These are phyloP conservation scores for Crambe crambe DNA, from an alignment of 37 sponge, comb jelly and placozoan species.

Conservation along the genomic window DNA sequence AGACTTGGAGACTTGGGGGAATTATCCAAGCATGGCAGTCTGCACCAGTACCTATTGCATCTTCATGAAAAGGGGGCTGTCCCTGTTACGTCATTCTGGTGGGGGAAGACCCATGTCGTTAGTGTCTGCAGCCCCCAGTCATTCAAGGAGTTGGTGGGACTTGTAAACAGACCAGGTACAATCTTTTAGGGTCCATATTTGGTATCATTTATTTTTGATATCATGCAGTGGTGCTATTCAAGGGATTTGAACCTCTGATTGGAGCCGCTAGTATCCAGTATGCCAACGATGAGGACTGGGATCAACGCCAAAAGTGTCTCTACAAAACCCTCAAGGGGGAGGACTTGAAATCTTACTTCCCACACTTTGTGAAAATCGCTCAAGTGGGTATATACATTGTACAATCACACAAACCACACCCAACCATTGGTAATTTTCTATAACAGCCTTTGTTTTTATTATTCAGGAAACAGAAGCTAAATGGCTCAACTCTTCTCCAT, in stretches of 20 bases:
- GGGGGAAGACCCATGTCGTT: conserved; percentile 63
- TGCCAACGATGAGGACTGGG: conserved; percentile 61
- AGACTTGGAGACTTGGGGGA: conserved; percentile 21
- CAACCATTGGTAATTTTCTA: too few relatives aligned
- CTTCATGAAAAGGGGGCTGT: conserved; percentile 70
- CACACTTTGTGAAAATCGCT: conserved; percentile 52
- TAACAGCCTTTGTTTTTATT: too few relatives aligned
- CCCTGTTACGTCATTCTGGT: conserved; percentile 83
- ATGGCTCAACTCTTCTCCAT: neutral
- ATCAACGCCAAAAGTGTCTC: conserved; percentile 17
- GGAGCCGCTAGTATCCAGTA: conserved; percentile 57
- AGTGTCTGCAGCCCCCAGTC: conserved; percentile 82
- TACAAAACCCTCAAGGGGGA: conserved; percentile 41
- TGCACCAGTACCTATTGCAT: conserved; percentile 80
- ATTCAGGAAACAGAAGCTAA: conserved; percentile 4
- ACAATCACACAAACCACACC: too few relatives aligned
- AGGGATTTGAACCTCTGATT: conserved; percentile 55
- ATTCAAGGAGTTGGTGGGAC: conserved; percentile 58
- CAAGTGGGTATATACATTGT: too few relatives aligned
- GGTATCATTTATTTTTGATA: too few relatives aligned
- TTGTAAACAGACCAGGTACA: conserved; percentile 83
- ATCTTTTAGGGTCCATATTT: too few relatives aligned
- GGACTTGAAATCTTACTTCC: conserved; percentile 44
- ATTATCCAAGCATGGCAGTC: conserved; percentile 73
- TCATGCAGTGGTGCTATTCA: conserved; percentile 43